Base-by-base conservation (phyloP, 2,797 vertebrate genomes). In the Xiphorhynchus erythropygius region DNA sequence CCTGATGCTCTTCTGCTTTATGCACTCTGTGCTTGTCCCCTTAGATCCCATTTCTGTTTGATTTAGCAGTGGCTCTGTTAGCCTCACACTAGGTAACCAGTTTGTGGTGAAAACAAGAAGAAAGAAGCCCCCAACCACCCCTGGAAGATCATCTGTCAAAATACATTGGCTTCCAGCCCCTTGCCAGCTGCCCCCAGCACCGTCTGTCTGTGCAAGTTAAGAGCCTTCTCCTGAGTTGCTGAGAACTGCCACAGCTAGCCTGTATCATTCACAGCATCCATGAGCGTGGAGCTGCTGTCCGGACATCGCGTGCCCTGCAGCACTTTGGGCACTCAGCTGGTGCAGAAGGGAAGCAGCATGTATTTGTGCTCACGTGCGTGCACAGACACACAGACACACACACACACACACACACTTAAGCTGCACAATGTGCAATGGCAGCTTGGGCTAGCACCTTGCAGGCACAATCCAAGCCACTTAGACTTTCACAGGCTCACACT, bases 211-310 rank as follows among this genome's bases (percentile, higher is more conserved):
- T 60, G 81, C 0, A 6, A 90, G 88, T 97, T 97, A 96, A 64
- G 80, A 89, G 56, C 60, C 64, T 79, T 79, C 74, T 90, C 56
- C 77, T 94, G 95, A 97, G 96, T 35, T 94, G 95, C 95, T 94
- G 94, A 91, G 94, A 90, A 84, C 80, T 96, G 94, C 94, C 96
- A 89, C 84, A 90, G 94, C 88, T 42, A 63, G 93, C 94, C 95
- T 87, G 87, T 96, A 97, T 96, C 96, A 94, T 74, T 93, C 96
- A 95, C 94, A 95, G 91, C 95, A 90, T 92, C 91, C 60, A 30
- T 11, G 74, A 92, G 85, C 80, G 39, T 4, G 16, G 77, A 60
- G 60, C 93, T 90, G 94, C 89, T 73, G 85, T 55, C 85, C 3
- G 1, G 87, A 60, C 60, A 56, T 1, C 1, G 1, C 6, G 9